Evolutionary conservation across 2,888 invertebrate species (phyloP), one percentile per base, ranked within the genome.

Genomic region (Seladonia tumulorum): DNA sequence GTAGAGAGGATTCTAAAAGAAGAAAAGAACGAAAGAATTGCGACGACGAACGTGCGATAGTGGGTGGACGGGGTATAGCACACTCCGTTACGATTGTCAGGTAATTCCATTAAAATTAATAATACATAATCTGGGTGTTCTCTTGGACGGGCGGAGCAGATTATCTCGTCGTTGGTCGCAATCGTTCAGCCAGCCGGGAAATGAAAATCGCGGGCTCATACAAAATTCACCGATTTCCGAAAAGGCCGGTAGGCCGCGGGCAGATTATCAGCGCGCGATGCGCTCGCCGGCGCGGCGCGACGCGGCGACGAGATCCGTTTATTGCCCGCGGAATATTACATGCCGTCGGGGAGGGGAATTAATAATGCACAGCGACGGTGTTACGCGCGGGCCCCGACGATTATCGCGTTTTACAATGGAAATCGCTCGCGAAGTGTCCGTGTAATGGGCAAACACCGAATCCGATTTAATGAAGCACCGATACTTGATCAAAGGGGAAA

Each of bases 321-420:
- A 88, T 91, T 88, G 88, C 89, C 82, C 75, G 85, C 70, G 86
- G 89, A 91, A 91, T 90, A 90, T 89, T 89, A 88, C 87, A 83
- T 72, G 75, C 74, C 82, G 79, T 63, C 84, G 79, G 79, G 79
- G 63, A 72, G 75, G 79, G 57, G 83, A 78, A 89, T 91, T 91
- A 91, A 91, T 90, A 88, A 91, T 90, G 86, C 84, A 88, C 82
- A 57, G 68, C 76, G 76, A 81, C 82, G 76, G 73, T 77, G 84
- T 81, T 63, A 74, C 83, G 68, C 79, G 83, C 70, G 70, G 82
- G 80, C 82, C 5, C 72, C 82, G 79, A 76, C 84, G 89, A 90
- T 90, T 89, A 90, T 88, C 88, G 82, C 87, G 81, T 87, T 90
- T 87, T 86, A 89, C 89, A 90, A 88, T 85, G 84, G 85, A 87